Percentiles rank a stretch among this genome's conserved stretches.
phyloP scores from a whole-genome alignment of 2,113 vertebrate genomes.

The Kryptolebias marmoratus region DNA sequence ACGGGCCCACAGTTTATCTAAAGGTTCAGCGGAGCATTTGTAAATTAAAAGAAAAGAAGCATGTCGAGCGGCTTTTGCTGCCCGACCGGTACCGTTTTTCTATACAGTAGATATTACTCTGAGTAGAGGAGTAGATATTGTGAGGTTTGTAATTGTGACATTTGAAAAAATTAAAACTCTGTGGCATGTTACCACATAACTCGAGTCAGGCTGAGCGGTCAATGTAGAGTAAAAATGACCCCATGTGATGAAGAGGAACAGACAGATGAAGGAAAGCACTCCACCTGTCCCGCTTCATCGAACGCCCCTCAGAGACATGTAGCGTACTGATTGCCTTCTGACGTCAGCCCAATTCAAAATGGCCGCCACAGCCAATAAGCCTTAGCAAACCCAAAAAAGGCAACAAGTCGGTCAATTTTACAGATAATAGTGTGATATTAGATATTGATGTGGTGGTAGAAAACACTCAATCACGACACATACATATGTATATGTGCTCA shows the following conservation, averaged over 20 bases:
- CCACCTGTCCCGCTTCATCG: not conserved
- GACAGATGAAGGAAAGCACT: not conserved
- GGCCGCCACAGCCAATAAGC: too few relatives aligned
- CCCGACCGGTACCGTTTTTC: slow-evolving; percentile 16
- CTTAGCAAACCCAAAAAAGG: too few relatives aligned
- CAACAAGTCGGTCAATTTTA: too few relatives aligned
- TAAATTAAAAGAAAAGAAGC: slow-evolving; percentile 18
- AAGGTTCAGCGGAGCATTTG: slow-evolving; percentile 50
- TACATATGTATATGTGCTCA: too few relatives aligned
- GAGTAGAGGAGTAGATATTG: slow-evolving; percentile 9
- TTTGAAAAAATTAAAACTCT: slow-evolving; percentile 51
- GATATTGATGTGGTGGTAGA: too few relatives aligned
- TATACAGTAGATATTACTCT: slow-evolving; percentile 8
- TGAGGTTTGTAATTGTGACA: not conserved
- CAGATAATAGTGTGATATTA: too few relatives aligned
- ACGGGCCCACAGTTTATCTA: slow-evolving; percentile 51
- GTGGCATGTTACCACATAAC: slow-evolving; percentile 30
- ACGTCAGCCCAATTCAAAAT: too few relatives aligned
- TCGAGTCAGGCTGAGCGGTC: slow-evolving; percentile 28
- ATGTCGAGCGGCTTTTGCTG: slow-evolving; percentile 27
- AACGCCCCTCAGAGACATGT: not conserved
- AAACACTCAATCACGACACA: too few relatives aligned
- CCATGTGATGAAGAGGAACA: slow-evolving; percentile 1
- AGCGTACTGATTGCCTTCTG: not conserved
- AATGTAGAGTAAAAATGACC: not conserved